Evolutionary conservation across 2,113 vertebrate genomes (phyloP), one percentile per base, ranked within the genome.

Genomic region (Chlamydotis undulata): DNA sequence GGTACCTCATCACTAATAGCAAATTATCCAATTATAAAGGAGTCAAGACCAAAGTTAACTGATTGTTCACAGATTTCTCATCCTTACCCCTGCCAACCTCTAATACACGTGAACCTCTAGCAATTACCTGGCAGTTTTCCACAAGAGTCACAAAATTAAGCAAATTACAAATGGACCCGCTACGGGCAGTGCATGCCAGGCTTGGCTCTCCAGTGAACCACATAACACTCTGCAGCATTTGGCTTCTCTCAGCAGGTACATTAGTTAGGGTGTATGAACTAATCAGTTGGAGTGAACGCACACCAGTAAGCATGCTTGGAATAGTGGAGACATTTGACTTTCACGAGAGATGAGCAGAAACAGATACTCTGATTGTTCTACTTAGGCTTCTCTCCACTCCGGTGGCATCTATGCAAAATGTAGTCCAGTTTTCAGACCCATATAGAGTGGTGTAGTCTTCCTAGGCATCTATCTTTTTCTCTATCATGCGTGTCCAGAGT

Each of bases 211-310:
- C 59, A 64, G 52, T 9, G 43, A 91, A 86, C 67, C 43, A 71
- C 87, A 14, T 13, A 59, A 78, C 43, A 28, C 63, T 76, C 82
- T 71, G 52, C 81, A 89, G 68, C 78, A 49, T 80, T 95, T 93
- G 95, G 82, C 81, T 94, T 59, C 91, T 77, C 87, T 97, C 89
- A 77, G 82, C 75, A 87, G 89, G 87, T 85, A 43, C 63, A 85
- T 95, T 95, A 93, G 87, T 90, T 77, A 93, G 71, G 87, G 68
- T 59, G 56, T 35, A 53, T 85, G 70, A 94, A 68, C 50, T 83
- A 60, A 76, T 87, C 80, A 61, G 71, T 12, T 56, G 64, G 33
- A 89, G 90, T 91, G 89, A 90, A 73, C 52, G 41, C 61, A 64
- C 73, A 94, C 41, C n/a, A 92, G 74, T 84, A 79, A 91, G 24